Evolutionary conservation across 2,113 vertebrate species (phyloP).

Genomic region (Serilophus lunatus): DNA sequence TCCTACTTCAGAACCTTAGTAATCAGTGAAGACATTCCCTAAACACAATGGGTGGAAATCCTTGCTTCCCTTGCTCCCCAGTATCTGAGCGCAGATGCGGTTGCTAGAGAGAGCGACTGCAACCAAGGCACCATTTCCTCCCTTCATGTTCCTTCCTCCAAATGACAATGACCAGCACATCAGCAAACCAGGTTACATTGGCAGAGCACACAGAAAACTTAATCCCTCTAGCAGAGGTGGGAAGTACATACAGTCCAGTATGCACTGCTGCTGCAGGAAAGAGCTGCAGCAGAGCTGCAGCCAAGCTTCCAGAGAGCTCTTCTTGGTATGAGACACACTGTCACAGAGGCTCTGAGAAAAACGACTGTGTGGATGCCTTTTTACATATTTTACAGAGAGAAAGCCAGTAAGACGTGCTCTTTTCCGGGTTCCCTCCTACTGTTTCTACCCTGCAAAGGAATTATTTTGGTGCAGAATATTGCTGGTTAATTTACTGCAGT

Average conservation of each 20-base stretch:
- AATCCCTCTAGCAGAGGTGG: background rate
- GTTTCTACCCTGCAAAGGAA: background rate
- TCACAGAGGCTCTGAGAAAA: background rate
- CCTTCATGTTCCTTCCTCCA: background rate
- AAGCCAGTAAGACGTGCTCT: background rate
- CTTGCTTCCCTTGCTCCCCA: background rate
- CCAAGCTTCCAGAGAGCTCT: background rate
- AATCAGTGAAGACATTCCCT: conserved; percentile 23
- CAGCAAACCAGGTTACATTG: background rate
- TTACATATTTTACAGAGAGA: background rate
- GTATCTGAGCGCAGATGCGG: background rate
- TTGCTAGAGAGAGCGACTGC: background rate
- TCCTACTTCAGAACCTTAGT: background rate
- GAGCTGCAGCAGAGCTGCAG: background rate
- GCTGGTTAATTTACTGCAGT: background rate
- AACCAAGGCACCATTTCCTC: background rate
- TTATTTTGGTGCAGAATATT: background rate
- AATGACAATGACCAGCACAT: background rate
- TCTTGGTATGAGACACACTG: background rate
- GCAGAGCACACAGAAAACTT: background rate
- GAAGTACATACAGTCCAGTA: background rate
- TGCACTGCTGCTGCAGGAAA: background rate
- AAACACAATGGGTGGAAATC: conserved; percentile 57
- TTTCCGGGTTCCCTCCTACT: background rate
- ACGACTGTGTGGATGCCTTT: accelerated